Base-by-base conservation (phyloP, 2,888 invertebrate species). In the Tetanocera ferruginea region DNA sequence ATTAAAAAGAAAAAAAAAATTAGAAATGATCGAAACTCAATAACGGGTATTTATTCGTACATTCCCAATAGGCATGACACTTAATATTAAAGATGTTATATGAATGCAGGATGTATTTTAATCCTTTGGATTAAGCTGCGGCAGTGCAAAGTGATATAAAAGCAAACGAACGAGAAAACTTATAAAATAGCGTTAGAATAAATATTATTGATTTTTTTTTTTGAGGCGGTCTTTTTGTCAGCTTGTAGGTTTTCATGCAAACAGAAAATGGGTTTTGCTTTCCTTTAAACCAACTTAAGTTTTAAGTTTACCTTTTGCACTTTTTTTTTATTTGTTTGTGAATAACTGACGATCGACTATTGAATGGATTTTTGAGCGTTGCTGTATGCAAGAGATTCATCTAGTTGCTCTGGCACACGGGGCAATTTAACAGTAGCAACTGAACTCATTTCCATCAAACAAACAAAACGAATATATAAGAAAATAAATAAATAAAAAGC, bases 391-490 rank as follows among this genome's bases (percentile, higher is more conserved):
- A 79, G 77, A 77, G 78, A 52, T 76, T 82, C 81, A 79, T 82
- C 81, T 74, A 76, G 67, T 78, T 84, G 83, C 79, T 84, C 88
- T 79, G 77, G 84, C 84, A 82, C 83, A 82, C 84, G 83, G 78
- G 82, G 85, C 83, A 81, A 85, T 83, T 82, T 83, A 72, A 83
- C 81, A 75, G 83, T 82, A 80, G 83, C 82, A 80, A 83, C 85
- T 87, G 79, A 83, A 81, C 83, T 83, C 83, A 83, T 82, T 83
- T 83, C 83, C 83, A 82, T 80, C 79, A 76, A 73, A 78, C 73
- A 81, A 78, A 77, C 43, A 80, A 77, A 78, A 78, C 76, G 76
- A 52, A 79, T 79, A 70, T 70, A 62, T 79, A 55, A n/a, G 76
- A 71, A 70, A 72, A 51, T 66, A 57, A 70, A 74, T 78, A 76